These are phyloP conservation scores for Hemicordylus capensis DNA, from an alignment of 2,113 vertebrate species.

Conservation along the genomic window DNA sequence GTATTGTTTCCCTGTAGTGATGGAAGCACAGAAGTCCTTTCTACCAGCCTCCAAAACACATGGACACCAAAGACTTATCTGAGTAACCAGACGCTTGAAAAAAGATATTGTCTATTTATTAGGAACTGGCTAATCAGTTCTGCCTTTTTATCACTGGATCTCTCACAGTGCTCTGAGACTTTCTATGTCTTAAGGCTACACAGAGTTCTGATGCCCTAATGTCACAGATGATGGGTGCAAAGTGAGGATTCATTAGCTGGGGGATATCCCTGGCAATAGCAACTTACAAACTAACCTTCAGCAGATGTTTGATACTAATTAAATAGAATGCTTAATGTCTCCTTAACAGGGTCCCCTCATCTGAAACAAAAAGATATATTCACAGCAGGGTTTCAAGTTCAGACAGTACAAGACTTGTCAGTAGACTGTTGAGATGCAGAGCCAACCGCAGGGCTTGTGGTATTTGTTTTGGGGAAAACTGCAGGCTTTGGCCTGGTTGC, in stretches of 20 bases:
- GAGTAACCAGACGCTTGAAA: slow-evolving; percentile 23
- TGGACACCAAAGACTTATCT: slow-evolving; percentile 32
- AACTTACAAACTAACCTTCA: slow-evolving; percentile 63
- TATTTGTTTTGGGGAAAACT: slow-evolving; percentile 88
- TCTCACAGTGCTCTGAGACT: slow-evolving; percentile 56
- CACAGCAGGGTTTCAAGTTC: slow-evolving; percentile 45
- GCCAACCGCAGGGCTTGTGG: slow-evolving; percentile 82
- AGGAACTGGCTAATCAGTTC: slow-evolving; percentile 9
- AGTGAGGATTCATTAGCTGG: slow-evolving; percentile 45
- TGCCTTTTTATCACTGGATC: slow-evolving; percentile 43
- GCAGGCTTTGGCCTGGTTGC: slow-evolving; percentile 92
- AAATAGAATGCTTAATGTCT: slow-evolving; percentile 57
- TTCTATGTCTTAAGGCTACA: background rate
- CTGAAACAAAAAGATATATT: slow-evolving; percentile 46
- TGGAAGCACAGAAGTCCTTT: slow-evolving; percentile 66
- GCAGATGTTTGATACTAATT: slow-evolving; percentile 59
- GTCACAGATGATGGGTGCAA: background rate
- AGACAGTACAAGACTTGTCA: slow-evolving; percentile 96
- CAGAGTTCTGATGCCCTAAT: slow-evolving; percentile 27
- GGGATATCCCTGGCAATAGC: slow-evolving; percentile 58
- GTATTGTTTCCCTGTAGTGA: slow-evolving; percentile 62
- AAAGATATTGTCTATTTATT: slow-evolving; percentile 39
- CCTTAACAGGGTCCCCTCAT: slow-evolving; percentile 31
- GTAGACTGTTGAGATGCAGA: slow-evolving; percentile 86
- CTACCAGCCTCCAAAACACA: slow-evolving; percentile 62